Evolutionary conservation across 1,140 invertebrate species (phyloP), one percentile per base, ranked within the genome.

Genomic region (Achatina immaculata): DNA sequence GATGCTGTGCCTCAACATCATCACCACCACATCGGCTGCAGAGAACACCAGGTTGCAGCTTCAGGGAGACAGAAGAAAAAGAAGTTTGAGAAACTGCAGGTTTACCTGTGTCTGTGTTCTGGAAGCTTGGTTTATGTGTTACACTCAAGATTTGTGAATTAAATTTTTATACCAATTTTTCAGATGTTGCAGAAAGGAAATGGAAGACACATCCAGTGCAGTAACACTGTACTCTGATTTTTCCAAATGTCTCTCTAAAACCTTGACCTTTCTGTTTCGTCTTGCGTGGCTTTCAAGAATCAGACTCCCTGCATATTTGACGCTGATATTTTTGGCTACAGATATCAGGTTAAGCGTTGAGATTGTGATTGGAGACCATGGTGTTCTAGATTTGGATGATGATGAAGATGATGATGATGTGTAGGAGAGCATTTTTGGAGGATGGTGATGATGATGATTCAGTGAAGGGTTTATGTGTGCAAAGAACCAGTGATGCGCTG

Each of bases 321-420:
- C 78, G 0, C 48, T 80, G 0, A 48, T 80, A 19, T 72, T 80
- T 72, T 42, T 80, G 36, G 78, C 78, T 42, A 34, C 78, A 51
- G 78, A 80, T 80, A 42, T 72, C 7, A 71, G 78, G 31, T 36
- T 80, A 34, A 80, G 66, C 40, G 31, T 80, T 31, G 78, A 80
- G 19, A 58, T 80, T 71, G 36, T 69, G 14, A 28, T 80, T 68
- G 55, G 21, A 36, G 76, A 48, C 3, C 3, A 21, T 42, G 36
- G 31, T 0, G 62, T 65, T 78, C 4, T 62, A 42, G 74, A 74
- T 51, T 19, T 65, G 38, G 55, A 77, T 38, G 38, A 43, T 65
- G 51, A 38, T 77, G 74, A 77, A 9, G 31, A 58, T 19, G 42
- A 38, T 7, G 48, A 65, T 77, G 36, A 40, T 34, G 34, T n/a